Base-by-base conservation (phyloP, 2,888 invertebrate genomes). In the Eustalomyia histrio region DNA sequence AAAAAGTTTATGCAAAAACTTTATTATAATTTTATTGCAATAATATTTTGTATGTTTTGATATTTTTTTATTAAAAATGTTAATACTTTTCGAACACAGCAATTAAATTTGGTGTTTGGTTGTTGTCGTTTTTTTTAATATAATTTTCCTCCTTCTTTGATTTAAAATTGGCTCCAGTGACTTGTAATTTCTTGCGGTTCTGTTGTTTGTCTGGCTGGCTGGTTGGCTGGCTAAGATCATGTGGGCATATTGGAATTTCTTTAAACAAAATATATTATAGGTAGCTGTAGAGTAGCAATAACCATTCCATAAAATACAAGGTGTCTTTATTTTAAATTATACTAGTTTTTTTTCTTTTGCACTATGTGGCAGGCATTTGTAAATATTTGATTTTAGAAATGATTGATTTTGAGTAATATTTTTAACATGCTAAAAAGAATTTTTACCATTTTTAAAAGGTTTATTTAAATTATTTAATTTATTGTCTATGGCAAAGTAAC, bases 291-390 rank as follows among this genome's bases (percentile, higher is more conserved):
- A 29, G 61, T 63, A 72, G 78, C 65, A 21, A 39, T 52, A 76
- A 76, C 14, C 61, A 76, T 76, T 60, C 29, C 58, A 60, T 52
- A 60, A 78, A 33, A 21, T 7, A 69, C 69, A 76, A 78, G 78
- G 78, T 78, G 78, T 67, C 50, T 64, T 60, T 39, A 3, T 61
- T 33, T 52, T 55, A 39, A 61, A 78, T 78, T 78, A 84, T 85
- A 87, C 88, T 87, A 88, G 87, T 87, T 86, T 88, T 47, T 47
- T 14, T 47, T 39, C 10, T 12, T 39, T 39, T 39, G 6, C 14
- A 47, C n/a, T 47, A 47, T 47, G 43, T n/a, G 6, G 43, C 43
- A n/a, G 43, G 86, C 61, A 63, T 68, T 79, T 61, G 52, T 61
- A 65, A 63, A 75, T 58, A 29, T 76, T 61, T 60, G 68, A 29